Percentiles rank a stretch among this genome's conserved stretches.
Conservation (phyloP, 1,140 invertebrate species). For the Temnothorax nylanderi region DNA sequence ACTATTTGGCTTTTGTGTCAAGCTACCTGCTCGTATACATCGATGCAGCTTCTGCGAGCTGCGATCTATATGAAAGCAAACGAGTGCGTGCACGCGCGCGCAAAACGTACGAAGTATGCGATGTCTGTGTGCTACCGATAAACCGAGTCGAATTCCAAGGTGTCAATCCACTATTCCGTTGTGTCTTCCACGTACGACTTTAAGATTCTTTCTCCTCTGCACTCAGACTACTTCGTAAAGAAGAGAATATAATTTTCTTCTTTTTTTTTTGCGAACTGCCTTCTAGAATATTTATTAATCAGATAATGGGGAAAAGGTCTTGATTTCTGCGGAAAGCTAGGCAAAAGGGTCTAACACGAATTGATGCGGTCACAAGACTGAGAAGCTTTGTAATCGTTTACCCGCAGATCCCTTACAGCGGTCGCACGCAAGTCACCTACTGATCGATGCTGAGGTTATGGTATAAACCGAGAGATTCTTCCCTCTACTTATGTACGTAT, state of each 20-base stretch:
- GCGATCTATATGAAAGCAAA: conserved; percentile 39
- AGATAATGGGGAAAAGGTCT: conserved; percentile 12
- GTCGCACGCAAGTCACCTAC: conserved; percentile 49
- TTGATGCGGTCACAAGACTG: conserved; percentile 53
- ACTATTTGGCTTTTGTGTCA: conserved; percentile 79
- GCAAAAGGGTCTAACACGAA: conserved; percentile 35
- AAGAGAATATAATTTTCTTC: not conserved
- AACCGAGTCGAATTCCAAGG: conserved; percentile 70
- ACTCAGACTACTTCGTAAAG: not conserved
- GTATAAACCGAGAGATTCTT: conserved; percentile 37
- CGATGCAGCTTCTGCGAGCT: conserved; percentile 39
- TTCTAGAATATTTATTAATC: conserved; percentile 34
- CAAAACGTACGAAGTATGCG: conserved; percentile 31
- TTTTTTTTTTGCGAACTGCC: not conserved
- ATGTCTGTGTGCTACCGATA: conserved; percentile 65
- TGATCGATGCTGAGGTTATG: conserved; percentile 66
- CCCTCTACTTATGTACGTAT: conserved; percentile 6
- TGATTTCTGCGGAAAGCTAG: conserved; percentile 34
- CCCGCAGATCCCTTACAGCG: conserved; percentile 60
- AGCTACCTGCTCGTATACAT: conserved; percentile 59
- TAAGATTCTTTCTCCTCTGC: conserved; percentile 6
- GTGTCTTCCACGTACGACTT: not conserved
- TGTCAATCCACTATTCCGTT: conserved; percentile 68
- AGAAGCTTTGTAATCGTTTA: conserved; percentile 67
- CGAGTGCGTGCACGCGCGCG: conserved; percentile 9